Evolutionary conservation across 2,888 invertebrate genomes (phyloP), one percentile per base, ranked within the genome.

Genomic region (Melanchra persicariae): DNA sequence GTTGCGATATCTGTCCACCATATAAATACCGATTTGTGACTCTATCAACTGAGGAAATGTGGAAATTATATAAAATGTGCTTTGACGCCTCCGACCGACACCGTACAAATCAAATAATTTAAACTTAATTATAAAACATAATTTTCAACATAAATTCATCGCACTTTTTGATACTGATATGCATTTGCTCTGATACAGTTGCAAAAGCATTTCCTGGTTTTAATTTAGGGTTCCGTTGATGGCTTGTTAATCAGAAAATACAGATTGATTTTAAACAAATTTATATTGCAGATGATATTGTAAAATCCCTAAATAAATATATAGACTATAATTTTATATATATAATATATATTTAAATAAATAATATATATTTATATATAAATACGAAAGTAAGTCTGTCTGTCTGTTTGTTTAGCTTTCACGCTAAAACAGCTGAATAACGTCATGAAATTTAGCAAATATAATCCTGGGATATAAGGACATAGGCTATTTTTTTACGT

Each of bases 1-100:
- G 60, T 57, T 45, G 60, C 60, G 47, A 64, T 77, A 58, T 64
- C 60, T 61, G 52, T 67, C 63, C 8, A 47, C 72, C 78, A 34
- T 64, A 61, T 72, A 37, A 22, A 78, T 22, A 52, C 43, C 15
- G 70, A 79, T 67, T 82, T 70, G 67, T 68, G 67, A 61, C 61
- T 82, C 58, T 65, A 74, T 74, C 60, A 58, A 45, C 37, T 30
- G 22, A 62, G 76, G 83, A 76, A 81, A 76, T 81, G 75, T 57
- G 57, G 75, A 71, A 71, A 81, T 68, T 67, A 43, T 10, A 65
- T 66, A 49, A 70, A 70, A 79, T 74, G 17, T 74, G 22, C 55
- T 55, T 47, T 43, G 37, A 82, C 43, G 19, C 79, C 66, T 61
- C n/a, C 10, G 10, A 57, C 49, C 15, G 26, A 57, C 12, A 22